Conservation (phyloP, 37 sponge, comb jelly and placozoan genomes). For the Theonella swinhoei region DNA sequence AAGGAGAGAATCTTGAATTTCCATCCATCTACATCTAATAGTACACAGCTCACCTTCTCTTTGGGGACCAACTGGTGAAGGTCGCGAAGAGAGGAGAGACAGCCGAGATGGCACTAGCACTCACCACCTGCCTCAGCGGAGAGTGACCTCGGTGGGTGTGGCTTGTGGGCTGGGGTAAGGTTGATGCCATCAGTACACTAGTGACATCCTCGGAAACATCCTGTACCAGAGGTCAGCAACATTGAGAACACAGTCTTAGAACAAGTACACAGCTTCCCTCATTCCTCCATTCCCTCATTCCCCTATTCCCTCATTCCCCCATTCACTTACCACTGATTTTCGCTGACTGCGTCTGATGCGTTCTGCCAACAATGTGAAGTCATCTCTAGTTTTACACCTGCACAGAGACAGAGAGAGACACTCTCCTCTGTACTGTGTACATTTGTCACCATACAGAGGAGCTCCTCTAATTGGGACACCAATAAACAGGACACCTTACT, state of each 20-base stretch:
- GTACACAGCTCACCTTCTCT: neutral
- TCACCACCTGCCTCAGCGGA: neutral
- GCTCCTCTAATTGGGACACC: too few species aligned
- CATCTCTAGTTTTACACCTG: conserved; percentile 39
- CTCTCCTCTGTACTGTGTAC: too few species aligned
- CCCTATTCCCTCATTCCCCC: neutral
- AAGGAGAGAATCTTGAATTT: too few species aligned
- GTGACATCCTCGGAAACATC: neutral
- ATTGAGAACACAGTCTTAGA: neutral
- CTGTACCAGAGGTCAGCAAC: neutral
- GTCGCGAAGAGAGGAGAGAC: neutral
- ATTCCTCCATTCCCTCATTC: neutral
- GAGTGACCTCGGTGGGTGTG: neutral
- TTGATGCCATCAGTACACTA: neutral
- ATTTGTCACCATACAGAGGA: too few species aligned
- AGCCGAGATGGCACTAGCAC: neutral
- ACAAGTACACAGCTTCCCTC: neutral
- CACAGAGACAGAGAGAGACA: neutral
- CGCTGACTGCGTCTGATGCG: conserved; percentile 4
- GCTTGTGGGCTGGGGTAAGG: neutral
- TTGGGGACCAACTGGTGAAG: neutral
- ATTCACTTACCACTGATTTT: neutral
- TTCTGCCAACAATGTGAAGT: conserved; percentile 59
- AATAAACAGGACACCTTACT: neutral
- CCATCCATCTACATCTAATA: too few species aligned